Conservation (phyloP, 2,888 invertebrate genomes). For the Odontothrips loti region DNA sequence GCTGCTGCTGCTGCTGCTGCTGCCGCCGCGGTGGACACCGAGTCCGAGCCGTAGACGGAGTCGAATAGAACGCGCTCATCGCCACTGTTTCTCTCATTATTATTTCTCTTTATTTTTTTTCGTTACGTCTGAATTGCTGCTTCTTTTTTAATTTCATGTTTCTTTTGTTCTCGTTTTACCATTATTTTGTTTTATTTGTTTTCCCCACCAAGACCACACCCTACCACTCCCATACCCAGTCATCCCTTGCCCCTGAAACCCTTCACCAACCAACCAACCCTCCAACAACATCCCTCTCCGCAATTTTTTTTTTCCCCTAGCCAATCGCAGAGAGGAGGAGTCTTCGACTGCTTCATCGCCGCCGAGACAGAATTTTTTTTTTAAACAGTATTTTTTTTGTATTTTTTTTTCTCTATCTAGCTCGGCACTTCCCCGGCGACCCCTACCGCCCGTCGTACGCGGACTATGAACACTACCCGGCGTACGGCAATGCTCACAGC, state of each 20-base stretch:
- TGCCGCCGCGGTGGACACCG: not conserved
- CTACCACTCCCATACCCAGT: no score
- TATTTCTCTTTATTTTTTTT: conserved; percentile 20
- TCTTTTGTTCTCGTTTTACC: conserved; percentile 3
- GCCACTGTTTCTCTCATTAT: not conserved
- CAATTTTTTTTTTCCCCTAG: not conserved
- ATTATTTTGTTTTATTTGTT: not conserved
- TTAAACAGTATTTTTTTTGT: conserved; percentile 31
- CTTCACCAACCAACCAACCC: no score
- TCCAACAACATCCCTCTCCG: not conserved
- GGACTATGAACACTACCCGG: conserved; percentile 57
- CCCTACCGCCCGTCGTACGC: conserved; percentile 53
- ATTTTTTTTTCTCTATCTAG: conserved; percentile 35
- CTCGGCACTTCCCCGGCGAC: conserved; percentile 42
- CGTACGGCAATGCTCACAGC: conserved; percentile 14
- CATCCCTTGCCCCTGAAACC: no score
- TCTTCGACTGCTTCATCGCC: no score
- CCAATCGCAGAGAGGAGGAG: no score
- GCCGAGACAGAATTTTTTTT: not conserved
- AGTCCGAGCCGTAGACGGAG: not conserved
- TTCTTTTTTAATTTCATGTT: conserved; percentile 41
- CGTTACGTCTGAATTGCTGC: conserved; percentile 33
- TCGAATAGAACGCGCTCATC: not conserved
- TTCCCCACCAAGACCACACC: not conserved
- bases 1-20: no score